Evolutionary conservation across 2,113 vertebrate species (phyloP).

Genomic region (Mandrillus leucophaeus): DNA sequence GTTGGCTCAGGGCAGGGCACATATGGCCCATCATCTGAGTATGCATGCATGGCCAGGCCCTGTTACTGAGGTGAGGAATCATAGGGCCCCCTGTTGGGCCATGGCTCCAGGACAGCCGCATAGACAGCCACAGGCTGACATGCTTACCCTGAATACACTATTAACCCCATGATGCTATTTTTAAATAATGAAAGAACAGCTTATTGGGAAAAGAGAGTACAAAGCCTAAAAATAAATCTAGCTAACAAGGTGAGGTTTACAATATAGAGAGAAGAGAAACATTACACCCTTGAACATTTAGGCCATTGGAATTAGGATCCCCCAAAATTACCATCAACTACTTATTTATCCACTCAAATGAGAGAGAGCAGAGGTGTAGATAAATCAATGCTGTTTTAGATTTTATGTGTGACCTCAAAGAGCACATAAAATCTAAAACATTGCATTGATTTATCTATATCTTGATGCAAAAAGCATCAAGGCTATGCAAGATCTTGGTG

Average conservation of each 20-base stretch:
- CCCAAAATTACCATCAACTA: neutral
- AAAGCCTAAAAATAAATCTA: slow-evolving; percentile 54
- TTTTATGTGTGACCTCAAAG: neutral
- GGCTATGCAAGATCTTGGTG: neutral
- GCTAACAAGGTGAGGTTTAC: neutral
- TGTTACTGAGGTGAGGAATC: slow-evolving; percentile 54
- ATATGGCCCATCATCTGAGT: slow-evolving; percentile 15
- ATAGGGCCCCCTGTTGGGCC: neutral
- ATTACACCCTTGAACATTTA: neutral
- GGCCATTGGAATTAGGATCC: neutral
- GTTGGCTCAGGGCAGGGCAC: neutral
- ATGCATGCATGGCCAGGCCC: slow-evolving; percentile 21
- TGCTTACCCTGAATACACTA: neutral
- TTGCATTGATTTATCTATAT: too few relatives aligned
- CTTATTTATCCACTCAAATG: neutral
- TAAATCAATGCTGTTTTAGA: neutral
- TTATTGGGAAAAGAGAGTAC: neutral
- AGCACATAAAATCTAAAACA: too few relatives aligned
- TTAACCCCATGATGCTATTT: slow-evolving; percentile 62
- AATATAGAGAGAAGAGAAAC: neutral
- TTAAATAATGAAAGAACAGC: slow-evolving; percentile 51
- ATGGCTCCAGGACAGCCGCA: neutral
- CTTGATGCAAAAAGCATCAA: neutral
- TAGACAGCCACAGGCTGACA: slow-evolving; percentile 12
- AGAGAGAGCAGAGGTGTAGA: neutral